These are phyloP conservation scores for Hystrix brachyura DNA, from an alignment of 2,113 vertebrate species.

Conservation along the genomic window DNA sequence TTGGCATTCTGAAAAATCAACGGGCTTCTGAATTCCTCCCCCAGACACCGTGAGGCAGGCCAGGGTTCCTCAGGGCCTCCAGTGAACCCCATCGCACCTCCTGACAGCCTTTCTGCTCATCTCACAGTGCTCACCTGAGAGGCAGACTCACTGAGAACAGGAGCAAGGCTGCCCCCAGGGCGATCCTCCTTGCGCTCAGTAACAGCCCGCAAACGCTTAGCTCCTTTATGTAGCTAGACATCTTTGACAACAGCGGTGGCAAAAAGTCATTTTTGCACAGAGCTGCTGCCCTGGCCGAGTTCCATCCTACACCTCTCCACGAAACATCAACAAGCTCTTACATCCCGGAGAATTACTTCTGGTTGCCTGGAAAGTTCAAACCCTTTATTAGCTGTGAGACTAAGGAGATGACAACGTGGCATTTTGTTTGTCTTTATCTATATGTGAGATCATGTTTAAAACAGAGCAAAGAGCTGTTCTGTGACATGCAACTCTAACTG, in stretches of 20 bases:
- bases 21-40: not conserved
- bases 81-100: not conserved
- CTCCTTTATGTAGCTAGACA: slow-evolving; percentile 3
- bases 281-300: slow-evolving; percentile 62
- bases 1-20: not conserved
- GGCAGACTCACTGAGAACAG: slow-evolving; percentile 20
- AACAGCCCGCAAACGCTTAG: not conserved
- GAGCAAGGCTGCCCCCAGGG: not conserved
- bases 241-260: slow-evolving; percentile 72
- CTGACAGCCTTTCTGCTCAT: slow-evolving; percentile 24
- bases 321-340: slow-evolving; percentile 55
- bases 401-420: slow-evolving; percentile 71
- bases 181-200: not conserved
- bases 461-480: slow-evolving; percentile 84
- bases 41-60: not conserved
- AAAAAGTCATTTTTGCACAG: slow-evolving; percentile 46
- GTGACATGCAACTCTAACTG: slow-evolving; percentile 86
- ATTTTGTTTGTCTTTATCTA: slow-evolving; percentile 82
- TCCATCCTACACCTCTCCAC: slow-evolving; percentile 67
- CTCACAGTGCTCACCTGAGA: not conserved
- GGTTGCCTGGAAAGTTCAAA: slow-evolving; percentile 77
- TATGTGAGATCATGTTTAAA: slow-evolving; percentile 82
- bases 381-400: slow-evolving; percentile 81
- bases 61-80: not conserved
- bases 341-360: slow-evolving; percentile 77